Conservation (phyloP, 2,113 vertebrate genomes). For the Phoenicopterus ruber region DNA sequence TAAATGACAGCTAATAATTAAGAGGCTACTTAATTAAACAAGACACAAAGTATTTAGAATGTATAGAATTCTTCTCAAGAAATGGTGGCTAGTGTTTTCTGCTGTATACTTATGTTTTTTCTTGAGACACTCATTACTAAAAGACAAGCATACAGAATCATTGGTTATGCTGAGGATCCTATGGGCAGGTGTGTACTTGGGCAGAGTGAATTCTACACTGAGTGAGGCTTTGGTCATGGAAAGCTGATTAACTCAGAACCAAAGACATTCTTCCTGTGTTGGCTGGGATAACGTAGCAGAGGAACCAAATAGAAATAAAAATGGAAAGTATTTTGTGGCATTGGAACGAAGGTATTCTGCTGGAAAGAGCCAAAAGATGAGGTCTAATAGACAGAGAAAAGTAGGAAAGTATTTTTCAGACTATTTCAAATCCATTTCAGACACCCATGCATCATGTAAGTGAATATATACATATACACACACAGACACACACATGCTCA, state of each 20-base stretch:
- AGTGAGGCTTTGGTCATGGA: neutral
- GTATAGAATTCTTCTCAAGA: neutral
- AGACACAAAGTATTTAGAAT: neutral
- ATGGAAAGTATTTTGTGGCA: neutral
- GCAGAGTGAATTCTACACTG: neutral
- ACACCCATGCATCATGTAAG: neutral
- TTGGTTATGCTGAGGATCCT: neutral
- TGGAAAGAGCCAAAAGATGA: neutral
- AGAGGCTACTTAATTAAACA: neutral
- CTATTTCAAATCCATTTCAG: neutral
- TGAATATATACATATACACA: neutral
- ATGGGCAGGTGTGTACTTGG: neutral
- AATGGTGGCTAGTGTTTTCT: neutral
- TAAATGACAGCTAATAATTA: neutral
- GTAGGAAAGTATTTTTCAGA: neutral
- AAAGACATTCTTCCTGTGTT: neutral
- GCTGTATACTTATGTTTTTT: neutral
- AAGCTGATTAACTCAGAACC: neutral
- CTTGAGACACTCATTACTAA: neutral
- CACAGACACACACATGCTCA: fast-evolving
- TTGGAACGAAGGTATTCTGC: neutral
- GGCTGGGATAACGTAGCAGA: neutral
- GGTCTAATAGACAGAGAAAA: neutral
- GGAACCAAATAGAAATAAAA: neutral
- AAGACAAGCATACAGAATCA: neutral